Percentiles rank a stretch among this genome's conserved stretches.
phyloP scores from a whole-genome alignment of 2,888 invertebrate species.

The Pardosa pseudoannulata region DNA sequence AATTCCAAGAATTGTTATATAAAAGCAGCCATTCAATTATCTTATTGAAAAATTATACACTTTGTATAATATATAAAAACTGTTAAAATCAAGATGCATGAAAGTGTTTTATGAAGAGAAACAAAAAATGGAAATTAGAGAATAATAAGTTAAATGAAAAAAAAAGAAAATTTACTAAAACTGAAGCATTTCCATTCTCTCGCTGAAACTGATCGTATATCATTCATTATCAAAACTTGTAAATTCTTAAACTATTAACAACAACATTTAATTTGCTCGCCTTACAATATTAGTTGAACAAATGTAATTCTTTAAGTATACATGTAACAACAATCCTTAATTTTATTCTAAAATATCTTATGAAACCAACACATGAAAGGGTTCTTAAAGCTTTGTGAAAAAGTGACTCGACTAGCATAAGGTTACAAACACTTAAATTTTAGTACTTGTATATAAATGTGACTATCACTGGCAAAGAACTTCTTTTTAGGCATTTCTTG shows the following conservation, averaged over 20 bases:
- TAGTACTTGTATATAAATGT: constrained; percentile 5
- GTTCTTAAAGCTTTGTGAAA: constrained; percentile 56
- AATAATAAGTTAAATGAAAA: constrained; percentile 29
- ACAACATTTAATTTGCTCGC: constrained; percentile 72
- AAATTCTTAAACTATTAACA: constrained; percentile 70
- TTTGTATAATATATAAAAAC: no score
- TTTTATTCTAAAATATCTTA: constrained; percentile 57
- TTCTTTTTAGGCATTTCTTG: not conserved
- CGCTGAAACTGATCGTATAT: constrained; percentile 67
- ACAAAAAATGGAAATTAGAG: no score
- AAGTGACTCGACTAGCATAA: constrained; percentile 51
- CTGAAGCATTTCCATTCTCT: constrained; percentile 2
- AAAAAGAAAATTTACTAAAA: no score
- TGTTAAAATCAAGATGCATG: no score
- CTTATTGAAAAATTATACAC: no score
- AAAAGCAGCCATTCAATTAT: no score
- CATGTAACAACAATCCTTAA: constrained; percentile 70
- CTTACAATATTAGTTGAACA: constrained; percentile 69
- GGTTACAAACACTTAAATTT: constrained; percentile 7
- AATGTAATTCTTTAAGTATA: constrained; percentile 66
- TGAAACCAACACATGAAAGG: constrained; percentile 64
- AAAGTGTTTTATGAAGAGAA: no score
- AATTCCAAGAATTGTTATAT: no score
- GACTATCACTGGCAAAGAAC: not conserved
- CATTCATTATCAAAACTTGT: constrained; percentile 70